phyloP scores from a whole-genome alignment of 2,888 invertebrate species.

The Megamerina dolium region DNA sequence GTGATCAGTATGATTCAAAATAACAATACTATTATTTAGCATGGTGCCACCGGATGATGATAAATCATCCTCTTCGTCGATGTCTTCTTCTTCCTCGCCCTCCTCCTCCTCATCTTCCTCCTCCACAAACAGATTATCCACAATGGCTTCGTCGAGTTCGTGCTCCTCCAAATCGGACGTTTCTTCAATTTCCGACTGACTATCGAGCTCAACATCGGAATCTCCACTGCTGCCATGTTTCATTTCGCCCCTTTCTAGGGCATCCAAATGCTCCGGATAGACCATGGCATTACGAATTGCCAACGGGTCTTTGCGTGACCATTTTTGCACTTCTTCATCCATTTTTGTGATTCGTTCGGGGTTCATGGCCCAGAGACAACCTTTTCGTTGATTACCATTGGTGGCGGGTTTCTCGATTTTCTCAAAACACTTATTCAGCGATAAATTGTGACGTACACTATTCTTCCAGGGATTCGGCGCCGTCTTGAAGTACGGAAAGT shows the following conservation, averaged over 20 bases:
- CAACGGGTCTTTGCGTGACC: constrained; percentile 91
- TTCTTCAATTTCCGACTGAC: constrained; percentile 50
- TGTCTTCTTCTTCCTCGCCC: constrained; percentile 14
- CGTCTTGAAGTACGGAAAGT: constrained; percentile 97
- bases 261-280: constrained; percentile 80
- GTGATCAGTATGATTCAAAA: constrained; percentile 6
- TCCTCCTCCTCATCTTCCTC: constrained; percentile 48
- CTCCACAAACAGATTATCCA: constrained; percentile 49
- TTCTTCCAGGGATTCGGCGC: constrained; percentile 99
- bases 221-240: constrained; percentile 66
- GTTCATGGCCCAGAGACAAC: constrained; percentile 94
- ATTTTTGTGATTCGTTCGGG: constrained; percentile 91
- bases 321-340: constrained; percentile 97
- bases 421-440: constrained; percentile 96
- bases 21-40: too few relatives aligned
- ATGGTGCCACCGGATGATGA: constrained; percentile 3
- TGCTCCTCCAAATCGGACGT: constrained; percentile 55
- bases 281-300: constrained; percentile 92
- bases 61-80: constrained; percentile 16
- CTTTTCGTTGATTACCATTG: constrained; percentile 78
- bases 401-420: constrained; percentile 93
- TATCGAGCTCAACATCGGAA: constrained; percentile 55
- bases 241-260: constrained; percentile 81
- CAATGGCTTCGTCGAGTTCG: constrained; percentile 53
- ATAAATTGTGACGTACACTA: constrained; percentile 94